Evolutionary conservation across 2,113 vertebrate genomes (phyloP).

Genomic region (Cephalophus harveyi): DNA sequence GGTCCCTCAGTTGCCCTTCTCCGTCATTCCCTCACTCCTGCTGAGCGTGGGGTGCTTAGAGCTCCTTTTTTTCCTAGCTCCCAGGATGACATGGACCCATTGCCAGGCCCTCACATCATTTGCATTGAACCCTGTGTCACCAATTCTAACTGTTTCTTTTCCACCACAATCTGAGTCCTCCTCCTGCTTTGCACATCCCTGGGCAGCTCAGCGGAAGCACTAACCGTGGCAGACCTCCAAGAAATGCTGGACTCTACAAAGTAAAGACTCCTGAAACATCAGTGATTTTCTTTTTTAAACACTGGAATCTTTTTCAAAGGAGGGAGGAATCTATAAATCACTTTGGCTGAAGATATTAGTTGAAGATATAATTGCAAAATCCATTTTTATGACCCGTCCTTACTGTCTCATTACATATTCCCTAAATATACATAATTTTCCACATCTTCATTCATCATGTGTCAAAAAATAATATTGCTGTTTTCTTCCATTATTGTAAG

Average conservation of each 20-base stretch:
- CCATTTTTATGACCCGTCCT: slow-evolving; percentile 39
- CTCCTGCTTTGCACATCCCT: rapidly evolving
- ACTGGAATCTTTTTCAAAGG: slow-evolving; percentile 41
- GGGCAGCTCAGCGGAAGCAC: not conserved
- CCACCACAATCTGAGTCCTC: rapidly evolving
- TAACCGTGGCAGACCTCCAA: not conserved
- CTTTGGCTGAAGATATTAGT: not conserved
- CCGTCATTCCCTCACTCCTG: rapidly evolving
- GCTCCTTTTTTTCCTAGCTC: not conserved
- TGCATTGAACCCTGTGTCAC: not conserved
- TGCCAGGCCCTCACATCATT: not conserved
- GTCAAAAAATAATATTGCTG: slow-evolving; percentile 54
- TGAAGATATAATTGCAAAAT: slow-evolving; percentile 56
- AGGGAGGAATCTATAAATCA: slow-evolving; percentile 39
- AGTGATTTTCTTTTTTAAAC: slow-evolving; percentile 48
- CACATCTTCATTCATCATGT: slow-evolving; percentile 59
- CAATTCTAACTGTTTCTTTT: not conserved
- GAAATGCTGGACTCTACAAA: not conserved
- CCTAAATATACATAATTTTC: slow-evolving; percentile 55
- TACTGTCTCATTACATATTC: slow-evolving; percentile 38
- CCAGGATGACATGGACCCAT: not conserved
- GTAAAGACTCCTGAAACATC: slow-evolving; percentile 31
- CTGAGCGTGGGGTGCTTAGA: not conserved
- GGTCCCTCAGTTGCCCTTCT: rapidly evolving
- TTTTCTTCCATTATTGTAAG: slow-evolving; percentile 36